Conservation (phyloP, 2,113 vertebrate species). For the Cyanoramphus novaezelandiae region DNA sequence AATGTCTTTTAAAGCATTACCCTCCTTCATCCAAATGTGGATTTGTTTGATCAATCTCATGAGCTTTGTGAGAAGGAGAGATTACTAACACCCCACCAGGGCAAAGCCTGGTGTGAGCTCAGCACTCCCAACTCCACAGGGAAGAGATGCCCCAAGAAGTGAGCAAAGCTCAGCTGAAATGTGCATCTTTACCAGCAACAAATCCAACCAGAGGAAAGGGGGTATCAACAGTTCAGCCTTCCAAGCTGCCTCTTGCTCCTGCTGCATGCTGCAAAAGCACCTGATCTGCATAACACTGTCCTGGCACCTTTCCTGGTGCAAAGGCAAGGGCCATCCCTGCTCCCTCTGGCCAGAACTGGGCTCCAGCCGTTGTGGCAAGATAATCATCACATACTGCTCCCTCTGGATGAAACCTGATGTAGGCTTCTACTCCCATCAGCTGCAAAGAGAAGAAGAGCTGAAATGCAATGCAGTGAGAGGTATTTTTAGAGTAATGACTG, state of each 20-base stretch:
- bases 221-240: neutral
- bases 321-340: neutral
- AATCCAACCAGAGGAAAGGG: neutral
- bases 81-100: neutral
- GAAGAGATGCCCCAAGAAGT: neutral
- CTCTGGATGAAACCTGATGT: neutral
- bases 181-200: neutral
- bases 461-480: neutral
- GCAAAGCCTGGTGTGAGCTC: neutral
- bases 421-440: neutral
- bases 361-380: neutral
- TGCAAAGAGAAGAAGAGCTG: neutral
- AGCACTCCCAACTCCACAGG: accelerated
- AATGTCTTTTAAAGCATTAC: neutral
- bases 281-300: neutral
- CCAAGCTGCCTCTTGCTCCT: neutral
- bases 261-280: neutral
- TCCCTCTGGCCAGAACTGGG: neutral
- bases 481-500: neutral
- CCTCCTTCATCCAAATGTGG: neutral
- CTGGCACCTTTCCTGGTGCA: neutral
- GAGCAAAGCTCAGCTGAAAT: neutral
- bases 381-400: accelerated
- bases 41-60: neutral
- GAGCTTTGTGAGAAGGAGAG: neutral